phyloP scores from a whole-genome alignment of 2,888 invertebrate genomes.

The Caenorhabditis sp. region DNA sequence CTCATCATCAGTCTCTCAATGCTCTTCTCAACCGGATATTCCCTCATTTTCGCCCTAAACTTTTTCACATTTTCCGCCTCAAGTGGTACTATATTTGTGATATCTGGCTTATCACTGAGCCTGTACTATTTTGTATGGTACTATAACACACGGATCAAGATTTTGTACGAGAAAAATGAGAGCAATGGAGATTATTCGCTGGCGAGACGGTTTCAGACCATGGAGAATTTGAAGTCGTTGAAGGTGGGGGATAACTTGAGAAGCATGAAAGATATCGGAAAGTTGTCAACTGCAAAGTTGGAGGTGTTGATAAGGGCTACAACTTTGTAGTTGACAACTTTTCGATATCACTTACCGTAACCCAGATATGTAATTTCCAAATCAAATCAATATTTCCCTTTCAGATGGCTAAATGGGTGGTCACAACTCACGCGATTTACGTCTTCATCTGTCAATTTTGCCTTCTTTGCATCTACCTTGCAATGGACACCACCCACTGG shows the following conservation, averaged over 20 bases:
- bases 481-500: slow-evolving; percentile 26
- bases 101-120: slow-evolving; percentile 5
- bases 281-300: too few species aligned
- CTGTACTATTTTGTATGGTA: slow-evolving; percentile 34
- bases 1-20: slow-evolving; percentile 32
- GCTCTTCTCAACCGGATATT: slow-evolving; percentile 33
- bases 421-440: slow-evolving; percentile 37
- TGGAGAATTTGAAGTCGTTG: slow-evolving; percentile 41
- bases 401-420: slow-evolving; percentile 50
- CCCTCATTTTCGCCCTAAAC: slow-evolving; percentile 39
- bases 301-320: too few species aligned
- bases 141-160: slow-evolving; percentile 28
- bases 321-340: neutral
- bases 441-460: slow-evolving; percentile 35
- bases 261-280: too few species aligned
- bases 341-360: neutral
- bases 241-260: too few species aligned
- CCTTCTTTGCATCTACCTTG: slow-evolving; percentile 22
- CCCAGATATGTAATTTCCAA: neutral
- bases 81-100: slow-evolving; percentile 13
- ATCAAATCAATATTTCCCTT: neutral
- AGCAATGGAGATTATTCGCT: slow-evolving; percentile 20
- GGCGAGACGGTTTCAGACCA: slow-evolving; percentile 38
- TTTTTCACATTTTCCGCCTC: slow-evolving; percentile 40
- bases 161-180: slow-evolving; percentile 15